Evolutionary conservation across 2,888 invertebrate species (phyloP).

Genomic region (Pammene aurita): DNA sequence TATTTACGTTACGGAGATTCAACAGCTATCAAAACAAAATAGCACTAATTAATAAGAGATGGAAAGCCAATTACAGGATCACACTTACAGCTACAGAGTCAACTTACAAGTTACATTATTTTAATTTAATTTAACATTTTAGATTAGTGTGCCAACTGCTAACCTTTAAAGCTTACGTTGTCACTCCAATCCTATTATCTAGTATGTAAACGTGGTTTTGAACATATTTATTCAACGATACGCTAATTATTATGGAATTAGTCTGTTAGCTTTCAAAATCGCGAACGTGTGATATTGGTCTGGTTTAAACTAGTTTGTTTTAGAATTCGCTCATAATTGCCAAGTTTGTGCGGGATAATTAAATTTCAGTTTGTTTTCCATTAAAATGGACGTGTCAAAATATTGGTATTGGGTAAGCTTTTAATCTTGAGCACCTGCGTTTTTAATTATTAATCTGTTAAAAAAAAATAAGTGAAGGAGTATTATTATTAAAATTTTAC

Average conservation of each 20-base stretch:
- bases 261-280: conserved; percentile 20
- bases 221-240: conserved; percentile 22
- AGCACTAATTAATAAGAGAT: no score
- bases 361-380: conserved; percentile 32
- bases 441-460: not conserved
- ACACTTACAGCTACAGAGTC: no score
- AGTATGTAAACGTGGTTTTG: conserved; percentile 13
- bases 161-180: not conserved
- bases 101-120: no score
- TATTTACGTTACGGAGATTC: no score
- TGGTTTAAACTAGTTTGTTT: conserved; percentile 26
- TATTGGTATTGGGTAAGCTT: conserved; percentile 26
- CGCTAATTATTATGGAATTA: conserved; percentile 26
- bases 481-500: no score
- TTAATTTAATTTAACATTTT: no score
- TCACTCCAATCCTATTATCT: conserved; percentile 10
- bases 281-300: conserved; percentile 14
- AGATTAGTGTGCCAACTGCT: not conserved
- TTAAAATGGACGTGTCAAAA: conserved; percentile 29
- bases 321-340: conserved; percentile 25
- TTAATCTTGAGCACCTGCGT: conserved; percentile 21
- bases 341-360: conserved; percentile 28
- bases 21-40: no score
- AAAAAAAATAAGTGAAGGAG: not conserved
- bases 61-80: no score